Evolutionary conservation across 2,888 invertebrate genomes (phyloP), one percentile per base, ranked within the genome.

Genomic region (Boloria selene): DNA sequence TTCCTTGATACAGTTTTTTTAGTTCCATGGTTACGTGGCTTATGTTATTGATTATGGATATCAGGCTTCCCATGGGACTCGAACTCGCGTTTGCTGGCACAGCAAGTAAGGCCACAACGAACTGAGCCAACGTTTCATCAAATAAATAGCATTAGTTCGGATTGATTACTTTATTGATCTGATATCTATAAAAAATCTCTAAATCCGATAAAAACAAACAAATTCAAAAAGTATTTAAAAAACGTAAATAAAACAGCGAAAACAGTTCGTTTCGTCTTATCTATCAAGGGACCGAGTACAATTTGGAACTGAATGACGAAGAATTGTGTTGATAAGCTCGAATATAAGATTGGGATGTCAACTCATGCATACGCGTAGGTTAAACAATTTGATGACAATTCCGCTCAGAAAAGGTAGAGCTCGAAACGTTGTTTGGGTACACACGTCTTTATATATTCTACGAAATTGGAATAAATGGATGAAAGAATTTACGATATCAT

Each of bases 241-340:
- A 22, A 56, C 51, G 56, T n/a, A 50, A 56, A 45, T 13, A 59
- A 59, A 64, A 51, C 42, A 44, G n/a, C 51, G 45, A 26, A 45
- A 56, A 45, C 16, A 56, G 56, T 44, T 16, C 22, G 45, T 16
- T 56, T 56, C 56, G 44, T 45, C 56, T 45, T 56, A 45, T 45
- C 22, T 56, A 45, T 68, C 64, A 58, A 65, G 56, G 55, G 65
- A 64, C 60, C 17, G 52, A 69, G 80, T 73, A 77, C 81, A 85
- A 84, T 84, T 84, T 77, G 75, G 77, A 69, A 72, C 49, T 73
- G 79, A 83, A 83, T 78, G 79, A 80, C 78, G 77, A 76, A 77
- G 77, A 80, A 80, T 79, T 78, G 81, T 77, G 79, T 81, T 84
- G 84, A 85, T 85, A 85, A 85, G 81, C 78, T 73, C 77, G 71